Conservation (phyloP, 2,113 vertebrate species). For the Sylvicapra grimmia region DNA sequence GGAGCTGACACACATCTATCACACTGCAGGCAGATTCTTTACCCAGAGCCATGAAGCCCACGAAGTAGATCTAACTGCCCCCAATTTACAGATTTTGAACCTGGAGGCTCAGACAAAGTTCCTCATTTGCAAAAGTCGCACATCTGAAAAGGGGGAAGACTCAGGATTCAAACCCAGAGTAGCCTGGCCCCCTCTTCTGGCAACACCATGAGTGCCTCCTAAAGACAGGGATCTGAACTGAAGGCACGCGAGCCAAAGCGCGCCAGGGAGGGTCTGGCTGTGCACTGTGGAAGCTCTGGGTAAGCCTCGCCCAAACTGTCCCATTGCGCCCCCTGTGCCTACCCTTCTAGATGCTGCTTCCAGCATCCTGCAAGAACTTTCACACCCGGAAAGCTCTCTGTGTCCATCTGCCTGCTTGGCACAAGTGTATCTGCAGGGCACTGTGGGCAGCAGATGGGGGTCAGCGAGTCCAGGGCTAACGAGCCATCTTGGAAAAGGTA, state of each 20-base stretch:
- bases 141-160: neutral
- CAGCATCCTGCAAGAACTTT: neutral
- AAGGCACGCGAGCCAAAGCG: neutral
- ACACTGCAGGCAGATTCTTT: neutral
- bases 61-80: neutral
- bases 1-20: neutral
- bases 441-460: neutral
- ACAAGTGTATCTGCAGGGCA: neutral
- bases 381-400: neutral
- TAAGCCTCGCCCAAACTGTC: neutral
- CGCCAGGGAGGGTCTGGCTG: neutral
- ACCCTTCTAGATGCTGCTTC: neutral
- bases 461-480: neutral
- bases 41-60: neutral
- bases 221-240: neutral
- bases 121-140: neutral
- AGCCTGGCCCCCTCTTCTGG: neutral
- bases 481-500: neutral
- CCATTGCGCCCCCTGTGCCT: accelerated
- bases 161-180: neutral
- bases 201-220: neutral
- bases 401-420: conserved; percentile 35
- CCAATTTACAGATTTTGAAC: neutral
- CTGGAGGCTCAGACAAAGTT: neutral
- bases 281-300: neutral